phyloP scores from a whole-genome alignment of 2,888 invertebrate species.

The Prosopocoilus inquinatus region DNA sequence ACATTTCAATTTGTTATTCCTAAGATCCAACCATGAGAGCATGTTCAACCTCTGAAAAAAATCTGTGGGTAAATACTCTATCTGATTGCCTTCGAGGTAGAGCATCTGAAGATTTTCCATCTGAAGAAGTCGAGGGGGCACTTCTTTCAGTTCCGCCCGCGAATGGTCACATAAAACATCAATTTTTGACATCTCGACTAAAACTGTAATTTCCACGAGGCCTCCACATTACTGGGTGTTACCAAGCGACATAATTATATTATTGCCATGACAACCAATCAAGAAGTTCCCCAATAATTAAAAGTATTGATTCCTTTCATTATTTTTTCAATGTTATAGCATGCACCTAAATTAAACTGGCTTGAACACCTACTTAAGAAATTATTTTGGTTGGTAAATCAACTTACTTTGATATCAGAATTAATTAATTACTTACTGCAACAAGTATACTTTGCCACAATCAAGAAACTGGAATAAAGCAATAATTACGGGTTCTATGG shows the following conservation, averaged over 20 bases:
- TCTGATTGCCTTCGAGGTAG: conserved; percentile 58
- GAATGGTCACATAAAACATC: conserved; percentile 47
- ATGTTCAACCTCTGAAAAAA: conserved; percentile 57
- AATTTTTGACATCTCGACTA: conserved; percentile 36
- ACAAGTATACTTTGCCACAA: too few relatives aligned
- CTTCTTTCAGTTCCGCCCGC: conserved; percentile 37
- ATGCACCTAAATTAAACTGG: too few relatives aligned
- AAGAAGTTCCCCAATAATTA: conserved; percentile 4
- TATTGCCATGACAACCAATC: conserved; percentile 18
- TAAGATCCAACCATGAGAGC: conserved; percentile 64
- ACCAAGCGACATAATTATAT: neutral
- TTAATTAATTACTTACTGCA: too few relatives aligned
- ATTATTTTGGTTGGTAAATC: too few relatives aligned
- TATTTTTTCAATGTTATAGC: neutral
- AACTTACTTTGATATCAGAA: too few relatives aligned
- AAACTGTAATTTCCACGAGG: conserved; percentile 6
- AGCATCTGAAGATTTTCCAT: conserved; percentile 51
- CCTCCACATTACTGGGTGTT: conserved; percentile 7
- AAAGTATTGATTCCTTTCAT: conserved; percentile 10
- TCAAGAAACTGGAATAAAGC: too few relatives aligned
- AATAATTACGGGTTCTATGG: too few relatives aligned
- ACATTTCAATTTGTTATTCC: conserved; percentile 58
- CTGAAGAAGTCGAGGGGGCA: conserved; percentile 40
- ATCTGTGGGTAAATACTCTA: conserved; percentile 56
- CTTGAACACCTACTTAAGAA: too few relatives aligned